phyloP scores from a whole-genome alignment of 2,888 invertebrate species.

The Adela reaumurella region DNA sequence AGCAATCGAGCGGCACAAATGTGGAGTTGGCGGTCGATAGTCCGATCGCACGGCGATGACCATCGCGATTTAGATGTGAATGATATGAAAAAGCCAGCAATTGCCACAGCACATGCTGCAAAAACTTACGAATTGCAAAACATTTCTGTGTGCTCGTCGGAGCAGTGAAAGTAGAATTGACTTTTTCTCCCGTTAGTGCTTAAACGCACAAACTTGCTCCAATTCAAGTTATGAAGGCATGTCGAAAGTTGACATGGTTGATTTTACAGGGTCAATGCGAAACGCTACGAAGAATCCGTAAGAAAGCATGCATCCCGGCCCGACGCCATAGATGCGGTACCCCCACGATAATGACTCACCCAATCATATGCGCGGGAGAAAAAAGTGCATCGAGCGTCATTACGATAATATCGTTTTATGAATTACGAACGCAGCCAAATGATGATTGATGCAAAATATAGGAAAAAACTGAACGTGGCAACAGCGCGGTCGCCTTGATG shows the following conservation, averaged over 20 bases:
- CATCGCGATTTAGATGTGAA: not conserved
- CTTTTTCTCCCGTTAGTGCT: no score
- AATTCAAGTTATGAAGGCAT: no score
- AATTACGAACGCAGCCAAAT: not conserved
- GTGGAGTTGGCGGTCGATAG: constrained; percentile 15
- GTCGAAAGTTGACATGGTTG: no score
- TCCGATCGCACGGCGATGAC: not conserved
- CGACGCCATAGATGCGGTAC: no score
- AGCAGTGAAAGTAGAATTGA: not conserved
- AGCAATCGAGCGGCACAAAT: constrained; percentile 34
- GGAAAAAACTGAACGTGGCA: not conserved
- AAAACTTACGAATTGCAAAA: not conserved
- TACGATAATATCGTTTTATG: not conserved
- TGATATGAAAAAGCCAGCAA: not conserved
- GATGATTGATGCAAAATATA: not conserved
- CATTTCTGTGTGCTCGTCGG: not conserved
- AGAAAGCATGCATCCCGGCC: no score
- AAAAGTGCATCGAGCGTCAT: not conserved
- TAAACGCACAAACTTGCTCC: no score
- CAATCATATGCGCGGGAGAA: no score
- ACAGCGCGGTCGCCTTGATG: not conserved
- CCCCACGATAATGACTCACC: no score
- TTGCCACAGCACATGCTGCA: not conserved
- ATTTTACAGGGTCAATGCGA: no score
- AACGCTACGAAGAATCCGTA: no score